Evolutionary conservation across 2,888 invertebrate genomes (phyloP).

Genomic region (Drosophila maculinotata): DNA sequence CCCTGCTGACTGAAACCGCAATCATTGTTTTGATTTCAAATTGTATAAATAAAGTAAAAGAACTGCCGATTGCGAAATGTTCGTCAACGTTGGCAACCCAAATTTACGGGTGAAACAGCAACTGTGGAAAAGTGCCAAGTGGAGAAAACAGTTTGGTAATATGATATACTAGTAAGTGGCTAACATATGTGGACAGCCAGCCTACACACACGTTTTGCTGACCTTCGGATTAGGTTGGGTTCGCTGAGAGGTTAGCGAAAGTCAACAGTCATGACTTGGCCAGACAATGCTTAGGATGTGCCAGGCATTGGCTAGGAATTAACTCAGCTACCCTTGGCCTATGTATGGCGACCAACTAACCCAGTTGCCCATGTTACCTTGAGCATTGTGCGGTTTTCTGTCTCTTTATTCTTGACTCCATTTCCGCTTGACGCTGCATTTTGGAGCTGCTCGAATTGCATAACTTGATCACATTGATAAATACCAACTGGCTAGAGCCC

Average conservation of each 20-base stretch:
- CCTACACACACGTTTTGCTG: constrained; percentile 39
- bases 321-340: constrained; percentile 23
- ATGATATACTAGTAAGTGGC: constrained; percentile 37
- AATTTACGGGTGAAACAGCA: constrained; percentile 28
- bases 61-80: constrained; percentile 55
- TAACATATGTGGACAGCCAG: constrained; percentile 31
- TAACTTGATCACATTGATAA: constrained; percentile 52
- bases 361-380: constrained; percentile 52
- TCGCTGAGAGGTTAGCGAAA: constrained; percentile 12
- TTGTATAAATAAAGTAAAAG: constrained; percentile 6
- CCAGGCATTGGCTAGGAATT: not conserved
- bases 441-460: constrained; percentile 24
- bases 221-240: constrained; percentile 43
- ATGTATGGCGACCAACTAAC: no score
- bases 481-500: constrained; percentile 40
- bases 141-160: constrained; percentile 40
- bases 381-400: constrained; percentile 19
- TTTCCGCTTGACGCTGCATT: constrained; percentile 60
- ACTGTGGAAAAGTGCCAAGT: constrained; percentile 11
- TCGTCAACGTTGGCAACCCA: constrained; percentile 36
- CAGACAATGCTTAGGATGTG: constrained; percentile 12
- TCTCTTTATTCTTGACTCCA: constrained; percentile 17
- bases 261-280: constrained; percentile 18
- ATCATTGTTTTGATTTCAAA: constrained; percentile 9
- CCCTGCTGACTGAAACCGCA: constrained; percentile 2